Base-by-base conservation (phyloP, 92 coral and sea anemone genomes). In the Parazoanthus atlanticus region DNA sequence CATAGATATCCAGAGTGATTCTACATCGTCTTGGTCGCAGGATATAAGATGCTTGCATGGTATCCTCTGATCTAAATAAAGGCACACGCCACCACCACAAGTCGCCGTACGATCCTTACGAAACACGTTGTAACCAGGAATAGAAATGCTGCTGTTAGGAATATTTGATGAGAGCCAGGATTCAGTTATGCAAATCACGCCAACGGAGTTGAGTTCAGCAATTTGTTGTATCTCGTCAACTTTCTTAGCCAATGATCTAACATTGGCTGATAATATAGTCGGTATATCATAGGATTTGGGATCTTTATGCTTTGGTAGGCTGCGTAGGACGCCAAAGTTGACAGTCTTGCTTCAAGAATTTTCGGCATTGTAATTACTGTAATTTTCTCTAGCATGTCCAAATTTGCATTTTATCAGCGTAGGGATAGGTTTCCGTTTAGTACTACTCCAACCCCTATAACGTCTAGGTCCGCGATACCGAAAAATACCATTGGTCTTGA, bases 1-100 rank as follows among this genome's bases (percentile, higher is more conserved):
- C 85, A 87, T 87, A 41, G 74, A 77, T 4, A 87, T 87, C 90
- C 85, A 87, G 69, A 86, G 43, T 75, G 89, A 86, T 86, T 86
- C 89, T 29, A 75, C 72, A 34, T 64, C 90, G 76, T 72, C 90
- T 58, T 87, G 90, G 38, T 78, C 76, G 29, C 90, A 78, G 77
- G 85, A 87, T 87, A 28, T 58, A 5, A 87, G 81, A 74, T 8
- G 90, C 17, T 77, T 87, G 49, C 76, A 87, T 58, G 76, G 85
- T 40, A 87, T 40, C 49, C 65, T 78, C 21, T 87, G 74, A 87
- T 87, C 77, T 30, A 46, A 74, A 75, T 86, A 86, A 47, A 86
- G 12, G 33, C 89, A 75, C 79, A 86, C 72, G 8, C 89, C 72
- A 25, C 83, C 83, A 29, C 72, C 89, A 46, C 12, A 49, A 49